Evolutionary conservation across 2,888 invertebrate species (phyloP).

Genomic region (Julus scandinavius): DNA sequence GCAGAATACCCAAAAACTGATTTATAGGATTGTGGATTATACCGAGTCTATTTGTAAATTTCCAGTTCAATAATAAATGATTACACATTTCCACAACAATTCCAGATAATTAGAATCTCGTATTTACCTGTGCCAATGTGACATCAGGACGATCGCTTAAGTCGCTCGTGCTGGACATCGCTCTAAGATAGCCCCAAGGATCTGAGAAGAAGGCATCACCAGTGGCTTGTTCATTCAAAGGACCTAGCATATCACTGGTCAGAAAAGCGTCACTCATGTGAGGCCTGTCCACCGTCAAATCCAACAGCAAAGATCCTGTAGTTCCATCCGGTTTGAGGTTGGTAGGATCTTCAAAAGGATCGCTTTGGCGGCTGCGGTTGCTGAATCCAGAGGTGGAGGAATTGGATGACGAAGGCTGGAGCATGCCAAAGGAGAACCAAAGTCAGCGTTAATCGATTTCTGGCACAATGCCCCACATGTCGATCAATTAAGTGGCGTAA

Average conservation of each 20-base stretch:
- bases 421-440: background rate
- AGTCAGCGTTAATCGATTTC: constrained; percentile 30
- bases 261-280: background rate
- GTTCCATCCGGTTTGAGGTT: background rate
- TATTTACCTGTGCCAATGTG: constrained; percentile 14
- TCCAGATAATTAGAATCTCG: no score
- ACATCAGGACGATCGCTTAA: background rate
- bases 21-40: no score
- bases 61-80: no score
- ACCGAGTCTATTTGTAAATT: no score
- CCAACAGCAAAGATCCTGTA: constrained; percentile 19
- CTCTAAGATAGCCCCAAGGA: constrained; percentile 53
- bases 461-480: background rate
- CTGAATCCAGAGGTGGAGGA: background rate
- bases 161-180: constrained; percentile 39
- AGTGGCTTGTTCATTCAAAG: background rate
- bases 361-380: constrained; percentile 7
- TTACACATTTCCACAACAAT: no score
- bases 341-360: constrained; percentile 27
- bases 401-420: background rate
- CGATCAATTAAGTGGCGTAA: constrained; percentile 2
- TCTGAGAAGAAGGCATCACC: constrained; percentile 53
- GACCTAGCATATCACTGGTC: background rate
- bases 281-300: background rate
- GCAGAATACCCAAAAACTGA: no score